Evolutionary conservation across 2,113 vertebrate genomes (phyloP), one percentile per base, ranked within the genome.

Genomic region (Cryptoleucopteryx plumbea): DNA sequence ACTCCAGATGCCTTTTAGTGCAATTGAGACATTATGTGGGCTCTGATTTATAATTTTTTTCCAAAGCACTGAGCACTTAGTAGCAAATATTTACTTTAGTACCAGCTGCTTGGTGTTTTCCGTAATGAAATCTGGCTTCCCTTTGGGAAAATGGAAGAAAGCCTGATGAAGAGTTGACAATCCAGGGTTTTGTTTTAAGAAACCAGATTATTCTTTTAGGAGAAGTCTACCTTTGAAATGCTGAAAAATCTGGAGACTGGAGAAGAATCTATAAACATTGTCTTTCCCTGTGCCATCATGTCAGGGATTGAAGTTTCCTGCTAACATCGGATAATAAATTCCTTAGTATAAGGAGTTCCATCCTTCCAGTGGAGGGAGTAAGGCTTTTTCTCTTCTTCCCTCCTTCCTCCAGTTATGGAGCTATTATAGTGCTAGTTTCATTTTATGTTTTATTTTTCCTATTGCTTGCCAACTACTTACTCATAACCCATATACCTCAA

Each of bases 401-500:
- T 94, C 36, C 40, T 82, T 56, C 52, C 23, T 78, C 32, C 53
- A 58, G 34, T 80, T 89, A 61, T 50, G 20, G 70, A 91, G 71
- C 70, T 95, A 9, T 74, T 82, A 58, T 5, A 79, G 29, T 40
- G 73, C 47, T 93, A 82, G 77, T 87, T 96, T 94, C 73, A 91
- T 61, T 95, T 94, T 48, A 91, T 61, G 34, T 55, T 91, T 83
- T 91, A 82, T 95, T 95, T 95, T 92, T 93, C 43, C 55, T 67
- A 2, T 27, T 68, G 34, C 83, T 87, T 93, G 82, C 96, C 96
- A 95, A 45, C 53, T 81, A 52, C 82, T 98, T 94, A 96, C 73
- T 97, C 95, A 90, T 82, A 96, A 89, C 34, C 32, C 53, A n/a
- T 81, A 61, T 38, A 67, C 48, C 88, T 67, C 70, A 31, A 56